Percentiles rank a stretch among this genome's conserved stretches.
phyloP scores from a whole-genome alignment of 1,140 invertebrate genomes.

The Philaenus spumarius region DNA sequence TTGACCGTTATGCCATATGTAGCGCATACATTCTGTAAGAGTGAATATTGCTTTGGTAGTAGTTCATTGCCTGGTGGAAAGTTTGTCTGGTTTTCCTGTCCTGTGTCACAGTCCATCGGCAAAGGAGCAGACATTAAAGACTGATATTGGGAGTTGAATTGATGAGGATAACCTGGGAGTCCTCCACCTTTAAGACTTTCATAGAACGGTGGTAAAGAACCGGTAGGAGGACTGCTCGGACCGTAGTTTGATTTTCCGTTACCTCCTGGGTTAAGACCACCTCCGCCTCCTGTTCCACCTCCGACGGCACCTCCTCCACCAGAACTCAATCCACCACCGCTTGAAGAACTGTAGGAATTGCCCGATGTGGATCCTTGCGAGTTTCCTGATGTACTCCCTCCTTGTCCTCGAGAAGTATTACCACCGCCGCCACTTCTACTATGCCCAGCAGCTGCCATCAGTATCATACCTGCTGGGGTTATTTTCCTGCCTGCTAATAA shows the following conservation, averaged over 20 bases:
- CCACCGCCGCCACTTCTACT: constrained; percentile 54
- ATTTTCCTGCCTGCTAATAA: constrained; percentile 37
- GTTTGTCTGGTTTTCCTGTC: constrained; percentile 44
- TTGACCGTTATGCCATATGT: constrained; percentile 71
- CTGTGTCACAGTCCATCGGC: constrained; percentile 68
- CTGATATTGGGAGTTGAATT: constrained; percentile 30
- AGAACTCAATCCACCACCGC: constrained; percentile 38
- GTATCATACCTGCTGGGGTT: constrained; percentile 31
- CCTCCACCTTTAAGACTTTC: constrained; percentile 65
- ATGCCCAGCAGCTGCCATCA: constrained; percentile 64
- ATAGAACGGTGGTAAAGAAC: constrained; percentile 74
- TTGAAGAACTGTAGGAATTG: constrained; percentile 41
- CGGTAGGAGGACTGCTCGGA: constrained; percentile 73
- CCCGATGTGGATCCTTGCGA: constrained; percentile 8
- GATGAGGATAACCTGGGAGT: constrained; percentile 25
- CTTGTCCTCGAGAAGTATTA: constrained; percentile 29
- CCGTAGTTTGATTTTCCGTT: constrained; percentile 67
- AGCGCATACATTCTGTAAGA: constrained; percentile 67
- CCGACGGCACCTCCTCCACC: constrained; percentile 47
- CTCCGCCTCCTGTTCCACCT: constrained; percentile 39
- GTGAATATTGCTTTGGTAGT: constrained; percentile 59
- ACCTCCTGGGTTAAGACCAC: constrained; percentile 58
- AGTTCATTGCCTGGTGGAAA: constrained; percentile 41
- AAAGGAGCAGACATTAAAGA: constrained; percentile 48
- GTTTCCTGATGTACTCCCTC: constrained; percentile 17